phyloP scores from a whole-genome alignment of 1,140 invertebrate genomes.

The Pachypeltis micranthus region DNA sequence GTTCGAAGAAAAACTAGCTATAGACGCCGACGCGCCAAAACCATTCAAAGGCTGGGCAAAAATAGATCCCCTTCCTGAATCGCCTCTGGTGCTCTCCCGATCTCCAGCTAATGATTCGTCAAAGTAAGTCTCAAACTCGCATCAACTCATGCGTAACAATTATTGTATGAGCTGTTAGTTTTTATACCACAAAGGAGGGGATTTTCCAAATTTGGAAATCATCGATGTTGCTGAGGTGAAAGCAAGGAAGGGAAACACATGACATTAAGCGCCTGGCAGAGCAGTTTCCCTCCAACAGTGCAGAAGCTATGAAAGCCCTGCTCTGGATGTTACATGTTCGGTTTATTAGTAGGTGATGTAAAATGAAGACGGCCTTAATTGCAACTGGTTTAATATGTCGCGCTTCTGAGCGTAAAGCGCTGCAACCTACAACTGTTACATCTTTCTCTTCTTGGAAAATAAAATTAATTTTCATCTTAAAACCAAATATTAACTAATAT shows the following conservation, averaged over 20 bases:
- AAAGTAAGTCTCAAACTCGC: neutral
- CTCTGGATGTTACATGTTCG: no score
- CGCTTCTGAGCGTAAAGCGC: no score
- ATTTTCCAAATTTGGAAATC: neutral
- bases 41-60: neutral
- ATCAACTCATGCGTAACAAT: neutral
- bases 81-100: slow-evolving; percentile 33
- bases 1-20: slow-evolving; percentile 22
- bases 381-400: no score
- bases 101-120: slow-evolving; percentile 32
- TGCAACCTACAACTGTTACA: no score
- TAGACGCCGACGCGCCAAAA: neutral
- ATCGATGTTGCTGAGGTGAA: neutral
- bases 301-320: neutral
- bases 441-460: no score
- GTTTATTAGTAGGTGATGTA: no score
- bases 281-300: neutral
- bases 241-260: neutral
- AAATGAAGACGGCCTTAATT: no score
- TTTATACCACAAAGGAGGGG: neutral
- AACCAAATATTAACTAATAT: no score
- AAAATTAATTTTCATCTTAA: no score
- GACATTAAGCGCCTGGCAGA: neutral
- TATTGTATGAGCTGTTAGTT: neutral
- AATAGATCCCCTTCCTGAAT: slow-evolving; percentile 31